Percentiles rank a stretch among this genome's conserved stretches.
These are phyloP conservation scores for Eolophus roseicapilla DNA, from an alignment of 2,113 vertebrate genomes.

Conservation along the genomic window DNA sequence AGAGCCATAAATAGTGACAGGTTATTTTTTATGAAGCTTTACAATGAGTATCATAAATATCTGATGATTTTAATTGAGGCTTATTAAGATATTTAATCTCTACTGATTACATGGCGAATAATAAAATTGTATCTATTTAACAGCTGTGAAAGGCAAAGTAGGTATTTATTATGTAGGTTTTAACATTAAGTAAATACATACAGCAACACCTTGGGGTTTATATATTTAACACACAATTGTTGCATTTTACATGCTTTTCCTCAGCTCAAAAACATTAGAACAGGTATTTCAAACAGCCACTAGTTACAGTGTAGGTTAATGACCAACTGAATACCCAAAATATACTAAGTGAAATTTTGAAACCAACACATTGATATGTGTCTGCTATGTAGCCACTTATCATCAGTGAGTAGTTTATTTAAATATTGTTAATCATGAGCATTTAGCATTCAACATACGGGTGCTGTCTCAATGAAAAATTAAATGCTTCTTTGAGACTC, in stretches of 20 bases:
- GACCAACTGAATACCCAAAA: slow-evolving; percentile 34
- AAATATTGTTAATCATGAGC: slow-evolving; percentile 45
- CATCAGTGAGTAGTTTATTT: slow-evolving; percentile 51
- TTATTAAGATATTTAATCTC: slow-evolving; percentile 62
- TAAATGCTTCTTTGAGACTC: slow-evolving; percentile 27
- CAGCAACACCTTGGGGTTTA: background rate
- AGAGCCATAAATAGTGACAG: slow-evolving; percentile 19
- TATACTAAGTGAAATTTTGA: slow-evolving; percentile 47
- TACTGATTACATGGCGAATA: slow-evolving; percentile 39
- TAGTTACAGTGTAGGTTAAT: slow-evolving; percentile 4
- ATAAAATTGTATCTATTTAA: slow-evolving; percentile 53
- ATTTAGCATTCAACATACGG: slow-evolving; percentile 29
- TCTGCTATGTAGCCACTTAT: slow-evolving; percentile 35
- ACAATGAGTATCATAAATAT: slow-evolving; percentile 57
- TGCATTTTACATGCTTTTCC: background rate
- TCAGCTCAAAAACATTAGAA: background rate
- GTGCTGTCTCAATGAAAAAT: slow-evolving; percentile 36
- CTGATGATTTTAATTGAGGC: slow-evolving; percentile 55
- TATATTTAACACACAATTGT: slow-evolving; percentile 11
- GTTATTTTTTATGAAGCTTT: slow-evolving; percentile 14
- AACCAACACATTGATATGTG: slow-evolving; percentile 21
- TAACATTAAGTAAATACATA: slow-evolving; percentile 40
- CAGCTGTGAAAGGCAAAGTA: slow-evolving; percentile 17
- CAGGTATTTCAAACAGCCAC: background rate
- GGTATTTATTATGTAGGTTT: slow-evolving; percentile 26